These are phyloP conservation scores for Uropetala carovei DNA, from an alignment of 2,888 invertebrate genomes.

Conservation along the genomic window DNA sequence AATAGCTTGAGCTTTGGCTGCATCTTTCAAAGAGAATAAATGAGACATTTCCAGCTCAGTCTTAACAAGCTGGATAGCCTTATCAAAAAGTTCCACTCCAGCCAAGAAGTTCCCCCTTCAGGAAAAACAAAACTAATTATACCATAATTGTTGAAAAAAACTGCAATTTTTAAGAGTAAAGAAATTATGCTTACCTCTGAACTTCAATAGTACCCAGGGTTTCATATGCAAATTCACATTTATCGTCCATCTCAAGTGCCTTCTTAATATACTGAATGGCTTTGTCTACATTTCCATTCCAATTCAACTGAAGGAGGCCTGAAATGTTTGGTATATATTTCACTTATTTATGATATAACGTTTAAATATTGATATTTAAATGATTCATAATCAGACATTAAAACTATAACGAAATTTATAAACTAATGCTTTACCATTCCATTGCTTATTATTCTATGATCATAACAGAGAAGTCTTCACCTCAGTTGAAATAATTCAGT, in stretches of 20 bases:
- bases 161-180: constrained; percentile 39
- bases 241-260: constrained; percentile 91
- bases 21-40: constrained; percentile 91
- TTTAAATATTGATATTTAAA: no score
- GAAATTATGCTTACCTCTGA: constrained; percentile 80
- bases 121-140: constrained; percentile 69
- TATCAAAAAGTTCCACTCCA: constrained; percentile 91
- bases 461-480: no score
- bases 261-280: constrained; percentile 87
- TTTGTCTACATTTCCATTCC: constrained; percentile 88
- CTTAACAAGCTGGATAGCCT: constrained; percentile 90
- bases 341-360: no score
- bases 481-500: neutral
- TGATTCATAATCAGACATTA: no score
- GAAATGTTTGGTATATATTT: no score
- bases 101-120: constrained; percentile 88
- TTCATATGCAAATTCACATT: constrained; percentile 96
- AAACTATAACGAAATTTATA: no score
- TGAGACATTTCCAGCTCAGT: constrained; percentile 94
- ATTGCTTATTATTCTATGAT: no score
- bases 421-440: no score
- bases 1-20: constrained; percentile 91
- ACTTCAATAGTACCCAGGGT: constrained; percentile 96
- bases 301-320: constrained; percentile 84
- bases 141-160: neutral